Evolutionary conservation across 2,888 invertebrate genomes (phyloP).

Genomic region (Sicus ferrugineus): DNA sequence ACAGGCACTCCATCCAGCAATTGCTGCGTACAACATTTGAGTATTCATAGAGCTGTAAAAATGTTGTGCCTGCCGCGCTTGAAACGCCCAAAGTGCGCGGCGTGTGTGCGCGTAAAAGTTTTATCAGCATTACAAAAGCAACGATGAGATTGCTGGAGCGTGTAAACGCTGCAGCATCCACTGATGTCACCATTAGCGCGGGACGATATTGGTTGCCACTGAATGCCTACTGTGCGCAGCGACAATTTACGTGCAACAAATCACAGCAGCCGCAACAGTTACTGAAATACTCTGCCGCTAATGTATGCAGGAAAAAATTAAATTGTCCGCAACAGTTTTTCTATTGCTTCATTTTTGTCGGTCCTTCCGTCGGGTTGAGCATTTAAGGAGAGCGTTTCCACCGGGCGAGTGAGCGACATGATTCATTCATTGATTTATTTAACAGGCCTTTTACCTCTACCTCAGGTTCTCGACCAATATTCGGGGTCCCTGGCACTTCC

Average conservation of each 20-base stretch:
- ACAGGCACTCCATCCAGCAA: background rate
- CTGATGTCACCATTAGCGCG: constrained; percentile 4
- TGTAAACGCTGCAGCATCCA: background rate
- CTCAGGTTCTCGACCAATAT: too few relatives aligned
- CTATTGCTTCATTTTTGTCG: too few relatives aligned
- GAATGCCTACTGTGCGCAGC: background rate
- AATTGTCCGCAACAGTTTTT: background rate
- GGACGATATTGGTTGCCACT: background rate
- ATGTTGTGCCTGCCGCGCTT: constrained; percentile 4
- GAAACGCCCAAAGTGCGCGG: background rate
- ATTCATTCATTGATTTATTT: background rate
- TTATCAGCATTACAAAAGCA: background rate
- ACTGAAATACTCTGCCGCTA: background rate
- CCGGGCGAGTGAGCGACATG: background rate
- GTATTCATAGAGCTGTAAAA: constrained; percentile 19
- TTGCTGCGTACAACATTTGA: constrained; percentile 17
- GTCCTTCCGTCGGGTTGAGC: background rate
- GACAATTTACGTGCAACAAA: background rate
- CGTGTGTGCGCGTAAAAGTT: background rate
- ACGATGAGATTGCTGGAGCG: background rate
- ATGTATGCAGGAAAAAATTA: background rate
- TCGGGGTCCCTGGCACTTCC: too few relatives aligned
- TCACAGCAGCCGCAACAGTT: background rate
- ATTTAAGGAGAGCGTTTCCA: background rate
- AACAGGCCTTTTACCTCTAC: too few relatives aligned